Percentiles rank a stretch among this genome's conserved stretches.
These are phyloP conservation scores for Neuroterus valhalla DNA, from an alignment of 1,140 invertebrate species.

Conservation along the genomic window DNA sequence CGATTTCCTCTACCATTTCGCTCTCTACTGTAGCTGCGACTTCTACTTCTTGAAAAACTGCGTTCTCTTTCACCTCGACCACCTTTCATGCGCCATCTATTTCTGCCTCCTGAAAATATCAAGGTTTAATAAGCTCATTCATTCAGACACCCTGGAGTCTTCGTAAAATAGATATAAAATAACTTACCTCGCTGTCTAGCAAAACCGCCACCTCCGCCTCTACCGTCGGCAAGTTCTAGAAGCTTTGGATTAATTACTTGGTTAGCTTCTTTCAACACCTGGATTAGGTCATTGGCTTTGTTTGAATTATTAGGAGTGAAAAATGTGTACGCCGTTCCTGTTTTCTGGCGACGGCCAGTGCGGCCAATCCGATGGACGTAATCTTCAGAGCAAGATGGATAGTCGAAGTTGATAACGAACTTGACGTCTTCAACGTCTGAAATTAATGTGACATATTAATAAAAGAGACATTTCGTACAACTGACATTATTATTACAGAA, in stretches of 20 bases:
- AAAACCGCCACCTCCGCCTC: slow-evolving; percentile 64
- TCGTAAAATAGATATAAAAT: slow-evolving; percentile 3
- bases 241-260: slow-evolving; percentile 89
- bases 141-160: background rate
- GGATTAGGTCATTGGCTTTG: slow-evolving; percentile 93
- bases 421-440: slow-evolving; percentile 99
- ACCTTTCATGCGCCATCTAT: slow-evolving; percentile 67
- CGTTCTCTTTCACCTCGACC: slow-evolving; percentile 66
- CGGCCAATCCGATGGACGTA: slow-evolving; percentile 99
- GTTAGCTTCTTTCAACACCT: slow-evolving; percentile 95
- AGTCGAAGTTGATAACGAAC: slow-evolving; percentile 99
- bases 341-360: slow-evolving; percentile 95
- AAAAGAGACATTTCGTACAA: background rate
- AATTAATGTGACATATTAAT: slow-evolving; percentile 61
- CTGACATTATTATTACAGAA: background rate
- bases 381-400: slow-evolving; percentile 98
- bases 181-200: slow-evolving; percentile 66
- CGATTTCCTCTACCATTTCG: slow-evolving; percentile 66
- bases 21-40: slow-evolving; percentile 70
- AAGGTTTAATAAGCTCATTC: background rate
- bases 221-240: slow-evolving; percentile 78
- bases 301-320: slow-evolving; percentile 95
- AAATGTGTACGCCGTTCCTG: slow-evolving; percentile 99
- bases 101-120: slow-evolving; percentile 64
- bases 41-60: slow-evolving; percentile 69